These are phyloP conservation scores for Petrocephalus schoutedeni DNA, from an alignment of 2,797 vertebrate species.

Conservation along the genomic window DNA sequence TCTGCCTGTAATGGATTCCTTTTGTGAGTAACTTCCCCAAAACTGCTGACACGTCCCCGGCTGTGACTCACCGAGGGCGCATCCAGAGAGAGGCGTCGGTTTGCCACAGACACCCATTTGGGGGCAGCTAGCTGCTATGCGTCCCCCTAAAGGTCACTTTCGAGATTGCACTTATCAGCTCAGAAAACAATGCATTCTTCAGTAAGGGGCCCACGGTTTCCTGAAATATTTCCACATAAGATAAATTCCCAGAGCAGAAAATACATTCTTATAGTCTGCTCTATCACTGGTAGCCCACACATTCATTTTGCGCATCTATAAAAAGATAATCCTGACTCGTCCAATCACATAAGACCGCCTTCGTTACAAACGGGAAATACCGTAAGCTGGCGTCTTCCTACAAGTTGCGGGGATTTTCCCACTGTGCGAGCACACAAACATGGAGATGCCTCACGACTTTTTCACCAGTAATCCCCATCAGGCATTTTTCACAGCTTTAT, in stretches of 20 bases:
- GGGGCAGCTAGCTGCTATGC: slow-evolving; percentile 63
- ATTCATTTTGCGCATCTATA: slow-evolving; percentile 48
- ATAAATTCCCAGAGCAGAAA: neutral
- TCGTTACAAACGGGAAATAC: slow-evolving; percentile 73
- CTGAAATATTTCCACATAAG: neutral
- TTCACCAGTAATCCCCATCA: slow-evolving; percentile 13
- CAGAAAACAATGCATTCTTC: neutral
- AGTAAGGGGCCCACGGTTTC: neutral
- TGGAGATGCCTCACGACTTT: slow-evolving; percentile 49
- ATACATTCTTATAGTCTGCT: neutral
- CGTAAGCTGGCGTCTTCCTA: slow-evolving; percentile 68
- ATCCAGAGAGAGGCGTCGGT: slow-evolving; percentile 45
- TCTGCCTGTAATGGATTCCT: too few relatives aligned
- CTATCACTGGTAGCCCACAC: slow-evolving; percentile 6
- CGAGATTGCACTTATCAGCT: slow-evolving; percentile 32
- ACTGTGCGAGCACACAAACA: slow-evolving; percentile 28
- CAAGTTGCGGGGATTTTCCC: slow-evolving; percentile 51
- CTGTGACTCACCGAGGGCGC: slow-evolving; percentile 40
- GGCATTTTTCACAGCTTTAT: neutral
- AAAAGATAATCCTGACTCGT: slow-evolving; percentile 64
- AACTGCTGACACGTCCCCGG: slow-evolving; percentile 38
- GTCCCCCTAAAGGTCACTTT: slow-evolving; percentile 52
- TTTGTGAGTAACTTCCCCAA: too few relatives aligned
- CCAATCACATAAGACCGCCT: slow-evolving; percentile 62
- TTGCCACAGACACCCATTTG: slow-evolving; percentile 36